Percentiles rank a stretch among this genome's conserved stretches.
These are phyloP conservation scores for Scartelaos histophorus DNA, from an alignment of 2,113 vertebrate species.

Conservation along the genomic window DNA sequence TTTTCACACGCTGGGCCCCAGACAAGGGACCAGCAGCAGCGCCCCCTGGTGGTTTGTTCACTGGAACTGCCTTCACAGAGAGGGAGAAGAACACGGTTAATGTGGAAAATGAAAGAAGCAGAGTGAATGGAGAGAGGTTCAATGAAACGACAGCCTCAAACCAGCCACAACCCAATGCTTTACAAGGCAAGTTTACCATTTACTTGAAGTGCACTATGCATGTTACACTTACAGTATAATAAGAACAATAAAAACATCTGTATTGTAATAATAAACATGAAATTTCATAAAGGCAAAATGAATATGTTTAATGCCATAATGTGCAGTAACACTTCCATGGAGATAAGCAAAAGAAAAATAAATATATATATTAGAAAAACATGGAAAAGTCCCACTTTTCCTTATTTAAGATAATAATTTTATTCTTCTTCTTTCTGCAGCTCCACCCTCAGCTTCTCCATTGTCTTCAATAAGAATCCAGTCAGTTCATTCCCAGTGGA, in stretches of 20 bases:
- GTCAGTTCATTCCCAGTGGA: conserved; percentile 44
- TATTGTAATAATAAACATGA: no score
- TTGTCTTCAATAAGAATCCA: conserved; percentile 15
- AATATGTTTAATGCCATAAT: no score
- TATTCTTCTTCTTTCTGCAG: conserved; percentile 2
- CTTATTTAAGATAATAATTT: no score
- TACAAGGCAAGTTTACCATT: conserved; percentile 32
- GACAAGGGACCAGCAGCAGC: conserved; percentile 14
- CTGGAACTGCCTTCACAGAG: conserved; percentile 29
- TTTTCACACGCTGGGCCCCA: conserved; percentile 65
- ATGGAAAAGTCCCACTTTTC: no score
- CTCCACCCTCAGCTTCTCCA: conserved; percentile 16
- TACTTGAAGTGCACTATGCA: no score
- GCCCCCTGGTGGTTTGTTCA: conserved; percentile 33
- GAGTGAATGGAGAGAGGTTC: not conserved
- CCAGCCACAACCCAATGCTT: not conserved
- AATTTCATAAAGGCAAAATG: no score
- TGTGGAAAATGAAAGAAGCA: conserved; percentile 29
- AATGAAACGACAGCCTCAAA: not conserved
- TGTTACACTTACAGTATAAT: no score
- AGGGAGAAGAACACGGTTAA: conserved; percentile 45
- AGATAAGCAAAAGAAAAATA: no score
- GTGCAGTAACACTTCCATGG: no score
- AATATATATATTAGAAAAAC: no score
- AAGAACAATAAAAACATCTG: no score